Base-by-base conservation (phyloP, 2,113 vertebrate species). In the Lepus timidus region DNA sequence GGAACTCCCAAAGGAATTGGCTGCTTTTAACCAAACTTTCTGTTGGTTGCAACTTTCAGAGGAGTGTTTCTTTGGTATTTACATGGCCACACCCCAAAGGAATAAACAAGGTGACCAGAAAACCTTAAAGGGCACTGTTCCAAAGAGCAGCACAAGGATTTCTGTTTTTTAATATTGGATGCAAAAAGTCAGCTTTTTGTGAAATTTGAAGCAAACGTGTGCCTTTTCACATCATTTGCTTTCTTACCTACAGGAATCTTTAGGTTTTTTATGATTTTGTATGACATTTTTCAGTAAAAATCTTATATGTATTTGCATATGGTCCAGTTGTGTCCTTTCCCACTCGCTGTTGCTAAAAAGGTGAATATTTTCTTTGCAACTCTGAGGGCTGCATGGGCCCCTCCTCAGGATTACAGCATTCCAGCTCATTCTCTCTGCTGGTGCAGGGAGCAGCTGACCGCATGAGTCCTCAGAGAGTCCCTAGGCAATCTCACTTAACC, bases 201-300 rank as follows among this genome's bases (percentile, higher is more conserved):
- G 75, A 84, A 61, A 90, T 73, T 91, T 74, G 92, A 85, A 92
- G 91, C 64, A 65, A 85, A 85, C 16, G 3, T 51, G 67, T 79
- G 29, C 11, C 33, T 75, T 95, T 85, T 31, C 44, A 11, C 22
- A 36, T 29, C 10, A 1, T 71, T 58, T 44, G 10, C 58, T 93
- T 25, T 73, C 62, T 86, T 82, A 62, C 23, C 71, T 87, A 73
- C 39, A 23, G 2, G 82, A 88, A 74, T 74, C 71, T 73, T 20
- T 23, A 65, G 12, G 55, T 36, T 87, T 90, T 91, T 68, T 80
- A 23, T 78, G 94, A 31, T 96, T 90, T 94, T 95, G 39, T 83
- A 55, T 84, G 62, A 74, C 75, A 76, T 94, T 91, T 84, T 55
- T 33, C 88, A 95, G 67, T 82, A 84, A 95, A 96, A 75, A 19